phyloP scores from a whole-genome alignment of 2,113 vertebrate species.

The Apodemus speciosus region DNA sequence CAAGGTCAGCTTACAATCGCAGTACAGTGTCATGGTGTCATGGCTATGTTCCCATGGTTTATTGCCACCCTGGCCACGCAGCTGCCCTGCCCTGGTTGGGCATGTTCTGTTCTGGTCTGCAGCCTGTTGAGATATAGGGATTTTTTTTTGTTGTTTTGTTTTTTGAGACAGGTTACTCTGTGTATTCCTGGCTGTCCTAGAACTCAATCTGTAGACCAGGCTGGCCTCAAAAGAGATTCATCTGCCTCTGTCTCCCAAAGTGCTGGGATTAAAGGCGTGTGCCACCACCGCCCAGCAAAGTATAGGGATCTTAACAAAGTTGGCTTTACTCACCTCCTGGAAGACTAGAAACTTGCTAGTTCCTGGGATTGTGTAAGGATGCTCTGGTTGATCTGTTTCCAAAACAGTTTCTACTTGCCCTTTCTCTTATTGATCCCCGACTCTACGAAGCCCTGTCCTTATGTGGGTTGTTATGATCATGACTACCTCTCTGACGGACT shows the following conservation, averaged over 20 bases:
- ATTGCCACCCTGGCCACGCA: slow-evolving; percentile 80
- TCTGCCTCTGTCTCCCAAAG: neutral
- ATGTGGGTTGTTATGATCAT: neutral
- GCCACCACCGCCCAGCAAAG: neutral
- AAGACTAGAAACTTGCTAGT: neutral
- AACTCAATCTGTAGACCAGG: neutral
- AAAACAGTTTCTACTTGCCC: neutral
- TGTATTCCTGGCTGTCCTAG: too few species aligned
- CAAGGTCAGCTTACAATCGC: neutral
- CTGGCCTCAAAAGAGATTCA: neutral
- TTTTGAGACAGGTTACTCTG: neutral
- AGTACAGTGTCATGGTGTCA: slow-evolving; percentile 61
- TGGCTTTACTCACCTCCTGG: neutral
- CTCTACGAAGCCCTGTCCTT: neutral
- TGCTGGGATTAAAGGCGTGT: neutral
- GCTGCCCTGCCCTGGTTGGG: neutral
- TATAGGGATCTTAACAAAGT: too few species aligned
- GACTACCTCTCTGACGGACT: neutral
- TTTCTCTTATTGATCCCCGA: neutral
- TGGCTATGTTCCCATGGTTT: slow-evolving; percentile 72
- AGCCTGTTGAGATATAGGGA: neutral
- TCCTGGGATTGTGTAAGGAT: neutral
- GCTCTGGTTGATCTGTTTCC: neutral
- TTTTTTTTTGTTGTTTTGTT: neutral
- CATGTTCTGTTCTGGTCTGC: neutral